Percentiles rank a stretch among this genome's conserved stretches.
phyloP scores from a whole-genome alignment of 2,888 invertebrate species.

The Poecilus cupreus region DNA sequence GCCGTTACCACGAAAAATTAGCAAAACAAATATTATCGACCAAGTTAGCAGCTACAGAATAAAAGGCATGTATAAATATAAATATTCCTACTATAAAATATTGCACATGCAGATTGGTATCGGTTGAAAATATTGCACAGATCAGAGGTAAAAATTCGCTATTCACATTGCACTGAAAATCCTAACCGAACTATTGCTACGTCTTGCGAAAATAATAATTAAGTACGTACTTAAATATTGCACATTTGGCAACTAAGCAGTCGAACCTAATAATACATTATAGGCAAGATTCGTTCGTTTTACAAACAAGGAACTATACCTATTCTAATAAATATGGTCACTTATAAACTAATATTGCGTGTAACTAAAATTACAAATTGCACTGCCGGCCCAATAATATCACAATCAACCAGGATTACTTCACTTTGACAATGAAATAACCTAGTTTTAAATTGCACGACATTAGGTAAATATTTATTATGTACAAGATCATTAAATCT shows the following conservation, averaged over 20 bases:
- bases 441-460: conserved; percentile 56
- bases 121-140: conserved; percentile 47
- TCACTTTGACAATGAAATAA: conserved; percentile 31
- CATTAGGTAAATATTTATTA: conserved; percentile 45
- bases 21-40: too few species aligned
- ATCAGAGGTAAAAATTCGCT: conserved; percentile 24
- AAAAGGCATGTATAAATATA: neutral
- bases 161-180: conserved; percentile 24
- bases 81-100: conserved; percentile 26
- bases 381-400: conserved; percentile 71
- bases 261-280: conserved; percentile 55
- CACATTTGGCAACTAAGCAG: conserved; percentile 53
- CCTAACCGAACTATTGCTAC: conserved; percentile 16
- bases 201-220: conserved; percentile 25
- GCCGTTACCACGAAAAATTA: too few species aligned
- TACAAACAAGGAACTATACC: conserved; percentile 42
- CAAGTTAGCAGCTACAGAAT: too few species aligned
- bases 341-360: conserved; percentile 63
- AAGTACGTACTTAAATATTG: conserved; percentile 40
- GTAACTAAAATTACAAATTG: conserved; percentile 65
- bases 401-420: conserved; percentile 65
- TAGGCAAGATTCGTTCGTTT: conserved; percentile 60
- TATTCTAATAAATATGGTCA: conserved; percentile 36
- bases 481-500: conserved; percentile 44
- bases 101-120: conserved; percentile 54